Evolutionary conservation across 2,888 invertebrate genomes (phyloP).

Genomic region (Petrolisthes cinctipes): DNA sequence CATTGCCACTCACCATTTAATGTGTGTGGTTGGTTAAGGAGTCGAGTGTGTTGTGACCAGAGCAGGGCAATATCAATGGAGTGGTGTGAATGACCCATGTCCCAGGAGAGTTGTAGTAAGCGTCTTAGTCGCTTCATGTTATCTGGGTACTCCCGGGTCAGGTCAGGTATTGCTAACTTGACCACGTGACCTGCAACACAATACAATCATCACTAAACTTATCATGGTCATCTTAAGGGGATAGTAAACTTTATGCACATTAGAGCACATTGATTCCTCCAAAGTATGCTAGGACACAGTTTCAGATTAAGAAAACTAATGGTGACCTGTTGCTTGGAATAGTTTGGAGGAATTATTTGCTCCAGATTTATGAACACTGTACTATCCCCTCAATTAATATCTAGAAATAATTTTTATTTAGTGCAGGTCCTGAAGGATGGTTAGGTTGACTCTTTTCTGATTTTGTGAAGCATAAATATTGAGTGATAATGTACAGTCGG

Average conservation of each 20-base stretch:
- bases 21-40: background rate
- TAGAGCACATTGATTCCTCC: background rate
- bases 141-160: slow-evolving; percentile 11
- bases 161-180: slow-evolving; percentile 34
- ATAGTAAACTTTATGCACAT: background rate
- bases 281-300: too few species aligned
- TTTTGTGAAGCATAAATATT: too few species aligned
- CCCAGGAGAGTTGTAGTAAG: slow-evolving; percentile 42
- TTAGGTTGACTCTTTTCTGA: too few species aligned
- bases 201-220: background rate
- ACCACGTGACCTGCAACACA: slow-evolving; percentile 29
- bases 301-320: too few species aligned
- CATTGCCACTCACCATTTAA: background rate
- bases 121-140: slow-evolving; percentile 28
- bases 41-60: slow-evolving; percentile 10
- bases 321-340: too few species aligned
- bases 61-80: slow-evolving; percentile 19
- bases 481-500: too few species aligned
- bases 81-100: slow-evolving; percentile 47
- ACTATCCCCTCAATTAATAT: too few species aligned
- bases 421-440: too few species aligned
- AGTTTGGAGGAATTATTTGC: too few species aligned
- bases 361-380: too few species aligned
- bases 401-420: too few species aligned
- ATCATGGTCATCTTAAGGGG: background rate